phyloP scores from a whole-genome alignment of 2,113 vertebrate species.

The Xenopus borealis region DNA sequence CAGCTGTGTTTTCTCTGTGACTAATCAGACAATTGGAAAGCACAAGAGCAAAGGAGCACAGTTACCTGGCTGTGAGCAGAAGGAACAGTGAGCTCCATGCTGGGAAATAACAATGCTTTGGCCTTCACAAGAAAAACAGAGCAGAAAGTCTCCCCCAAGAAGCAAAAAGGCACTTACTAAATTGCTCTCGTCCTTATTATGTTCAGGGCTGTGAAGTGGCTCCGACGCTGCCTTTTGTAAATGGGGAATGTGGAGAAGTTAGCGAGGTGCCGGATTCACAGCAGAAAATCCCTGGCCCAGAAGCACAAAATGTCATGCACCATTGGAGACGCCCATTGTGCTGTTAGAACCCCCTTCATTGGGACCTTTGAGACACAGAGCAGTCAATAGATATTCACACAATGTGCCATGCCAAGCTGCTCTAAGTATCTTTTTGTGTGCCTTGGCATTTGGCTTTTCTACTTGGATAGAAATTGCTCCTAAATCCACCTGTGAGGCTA shows the following conservation, averaged over 20 bases:
- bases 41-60: neutral
- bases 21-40: conserved; percentile 10
- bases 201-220: neutral
- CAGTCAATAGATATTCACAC: conserved; percentile 2
- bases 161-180: conserved; percentile 20
- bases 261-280: neutral
- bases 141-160: neutral
- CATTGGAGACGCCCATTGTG: conserved; percentile 32
- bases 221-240: conserved; percentile 2
- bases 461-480: no score
- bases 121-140: conserved; percentile 11
- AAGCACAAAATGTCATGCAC: neutral
- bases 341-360: neutral
- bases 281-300: neutral
- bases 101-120: neutral
- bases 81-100: neutral
- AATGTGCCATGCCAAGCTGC: neutral
- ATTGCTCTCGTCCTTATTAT: conserved; percentile 8
- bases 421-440: no score
- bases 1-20: conserved; percentile 8
- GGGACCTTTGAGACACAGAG: conserved; percentile 9
- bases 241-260: neutral
- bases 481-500: no score
- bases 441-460: no score
- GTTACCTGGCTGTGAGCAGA: neutral